Base-by-base conservation (phyloP, 2,113 vertebrate species). In the Xenopus laevis region DNA sequence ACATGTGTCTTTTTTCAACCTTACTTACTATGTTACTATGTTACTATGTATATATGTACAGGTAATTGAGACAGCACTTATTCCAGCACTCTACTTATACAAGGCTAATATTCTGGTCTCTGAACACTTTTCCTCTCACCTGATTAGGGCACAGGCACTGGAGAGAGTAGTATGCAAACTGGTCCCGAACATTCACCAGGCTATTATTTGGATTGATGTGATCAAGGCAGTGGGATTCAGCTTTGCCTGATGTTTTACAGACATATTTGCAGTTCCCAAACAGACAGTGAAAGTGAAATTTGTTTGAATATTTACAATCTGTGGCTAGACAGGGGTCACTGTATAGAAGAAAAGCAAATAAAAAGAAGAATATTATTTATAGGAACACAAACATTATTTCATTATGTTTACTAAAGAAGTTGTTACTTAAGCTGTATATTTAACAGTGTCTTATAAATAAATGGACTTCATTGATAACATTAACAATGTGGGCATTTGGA, bases 241-340 rank as follows among this genome's bases (percentile, higher is more conserved):
- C 97, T 88, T 99, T 99, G 74, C 96, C 97, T 0, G 97, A 98
- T 27, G 96, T 98, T 87, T 99, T 99, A 86, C 97, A 99, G 79
- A 99, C 96, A 11, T 99, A 99, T 87, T 99, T 99, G 96, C 97
- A 99, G 86, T 97, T 98, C 79, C 97, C 97, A 63, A 98, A 99
- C 83, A 99, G 92, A 90, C 97, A 99, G 89, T 99, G 97, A 91
- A 99, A 99, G 89, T 99, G 97, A 89, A 98, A 98, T 88, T 98
- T 98, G 89, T 97, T 98, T 83, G 96, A 94, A 21, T 99, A 99
- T 84, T 99, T 99, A 88, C 97, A 99, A 90, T 99, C 97, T 0
- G 96, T 98, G 50, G 96, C 92, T 81, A 99, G 89, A 84, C 97
- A 99, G 65, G 96, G 96, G 85, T 99, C 97, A 21, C 97, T 93